phyloP scores from a whole-genome alignment of 2,113 vertebrate species.

The Anoura caudifer region DNA sequence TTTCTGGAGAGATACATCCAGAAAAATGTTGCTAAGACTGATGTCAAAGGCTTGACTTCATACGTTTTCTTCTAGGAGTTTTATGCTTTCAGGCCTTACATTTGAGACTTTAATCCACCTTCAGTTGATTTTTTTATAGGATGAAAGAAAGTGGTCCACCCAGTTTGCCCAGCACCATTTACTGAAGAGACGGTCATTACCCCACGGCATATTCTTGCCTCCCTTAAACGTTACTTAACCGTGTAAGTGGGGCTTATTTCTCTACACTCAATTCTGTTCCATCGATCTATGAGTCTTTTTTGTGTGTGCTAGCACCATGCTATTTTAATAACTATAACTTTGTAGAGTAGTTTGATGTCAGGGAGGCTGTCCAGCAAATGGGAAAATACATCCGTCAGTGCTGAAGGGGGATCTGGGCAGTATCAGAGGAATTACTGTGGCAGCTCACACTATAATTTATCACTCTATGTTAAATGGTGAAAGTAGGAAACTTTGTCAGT shows the following conservation, averaged over 20 bases:
- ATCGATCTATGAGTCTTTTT: not conserved
- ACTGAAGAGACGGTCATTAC: not conserved
- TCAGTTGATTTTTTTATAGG: not conserved
- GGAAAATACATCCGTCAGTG: not conserved
- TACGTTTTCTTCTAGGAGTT: not conserved
- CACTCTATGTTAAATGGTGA: not conserved
- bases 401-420: not conserved
- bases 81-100: not conserved
- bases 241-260: not conserved
- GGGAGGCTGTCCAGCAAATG: too few species aligned
- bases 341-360: not conserved
- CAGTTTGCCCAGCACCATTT: not conserved
- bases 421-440: not conserved
- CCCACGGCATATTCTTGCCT: not conserved
- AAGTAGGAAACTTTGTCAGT: not conserved
- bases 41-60: not conserved
- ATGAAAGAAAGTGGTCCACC: not conserved
- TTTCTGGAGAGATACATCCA: not conserved
- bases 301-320: not conserved
- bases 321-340: not conserved
- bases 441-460: not conserved
- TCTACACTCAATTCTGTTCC: not conserved
- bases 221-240: not conserved
- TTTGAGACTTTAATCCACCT: not conserved
- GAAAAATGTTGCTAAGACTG: not conserved